Percentiles rank a stretch among this genome's conserved stretches.
Conservation (phyloP, 2,888 invertebrate genomes). For the Trissolcus brochymenae region DNA sequence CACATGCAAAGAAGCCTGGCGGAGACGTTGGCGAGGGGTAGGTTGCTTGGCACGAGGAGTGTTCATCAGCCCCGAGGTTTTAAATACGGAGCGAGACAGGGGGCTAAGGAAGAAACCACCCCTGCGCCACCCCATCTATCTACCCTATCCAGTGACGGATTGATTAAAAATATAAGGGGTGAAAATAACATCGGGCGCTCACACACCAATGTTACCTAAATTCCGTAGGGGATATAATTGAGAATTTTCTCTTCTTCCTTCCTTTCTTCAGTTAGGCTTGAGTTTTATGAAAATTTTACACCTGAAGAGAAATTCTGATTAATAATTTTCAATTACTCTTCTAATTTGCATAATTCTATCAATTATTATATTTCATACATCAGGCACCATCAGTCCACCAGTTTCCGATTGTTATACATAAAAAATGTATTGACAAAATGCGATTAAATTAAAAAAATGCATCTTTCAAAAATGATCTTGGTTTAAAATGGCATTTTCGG, state of each 20-base stretch:
- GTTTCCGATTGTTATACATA: too few species aligned
- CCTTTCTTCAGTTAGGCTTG: constrained; percentile 24
- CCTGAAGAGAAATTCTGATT: too few species aligned
- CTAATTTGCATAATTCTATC: too few species aligned
- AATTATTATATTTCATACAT: too few species aligned
- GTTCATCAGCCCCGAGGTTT: constrained; percentile 77
- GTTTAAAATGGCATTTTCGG: too few species aligned
- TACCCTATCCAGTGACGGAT: constrained; percentile 74
- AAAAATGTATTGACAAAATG: too few species aligned
- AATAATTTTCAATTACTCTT: too few species aligned
- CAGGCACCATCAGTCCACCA: too few species aligned
- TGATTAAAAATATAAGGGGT: constrained; percentile 76
- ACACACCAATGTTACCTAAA: constrained; percentile 47
- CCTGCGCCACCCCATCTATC: constrained; percentile 59
- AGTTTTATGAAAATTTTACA: too few species aligned
- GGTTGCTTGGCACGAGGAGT: constrained; percentile 74
- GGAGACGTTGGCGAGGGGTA: constrained; percentile 60
- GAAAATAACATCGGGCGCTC: constrained; percentile 69
- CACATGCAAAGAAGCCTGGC: constrained; percentile 49
- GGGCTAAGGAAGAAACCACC: constrained; percentile 73
- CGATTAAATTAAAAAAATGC: too few species aligned
- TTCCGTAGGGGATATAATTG: constrained; percentile 56
- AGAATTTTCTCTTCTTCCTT: constrained; percentile 54
- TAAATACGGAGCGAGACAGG: constrained; percentile 76
- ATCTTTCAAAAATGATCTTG: too few species aligned